Evolutionary conservation across 2,113 vertebrate genomes (phyloP), one percentile per base, ranked within the genome.

Genomic region (Catharus bicknelli): DNA sequence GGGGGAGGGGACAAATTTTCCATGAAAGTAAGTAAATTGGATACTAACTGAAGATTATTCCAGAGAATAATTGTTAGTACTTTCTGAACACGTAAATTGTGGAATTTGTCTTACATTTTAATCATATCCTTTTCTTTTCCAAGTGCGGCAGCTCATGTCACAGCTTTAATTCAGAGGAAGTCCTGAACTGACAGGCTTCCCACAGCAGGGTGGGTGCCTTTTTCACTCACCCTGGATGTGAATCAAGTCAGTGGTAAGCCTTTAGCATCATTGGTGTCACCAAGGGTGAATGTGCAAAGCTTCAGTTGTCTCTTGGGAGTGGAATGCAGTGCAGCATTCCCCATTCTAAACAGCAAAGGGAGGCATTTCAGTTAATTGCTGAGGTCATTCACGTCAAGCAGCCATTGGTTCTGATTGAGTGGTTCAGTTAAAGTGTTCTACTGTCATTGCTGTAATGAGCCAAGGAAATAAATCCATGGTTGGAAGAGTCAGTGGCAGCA

Each of bases 1-100:
- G 13, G 16, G 57, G 17, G 16, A 4, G 2, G 6, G 9, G 17
- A 11, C 14, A 81, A 77, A 77, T 45, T 50, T 75, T 53, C 48
- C 51, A 17, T 0, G 2, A 45, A 64, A 51, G 32, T 62, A 70
- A 79, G 9, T 36, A 80, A 80, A 76, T 10, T 0, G 0, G 43
- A 55, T 23, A 79, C 5, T 20, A 77, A 69, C 8, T 62, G 66
- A 63, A 53, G 23, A 9, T 62, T 62, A 47, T 58, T 57, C 66
- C 48, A 50, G 32, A 82, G 29, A 92, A 58, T 30, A 82, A 43
- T 5, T 51, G 15, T 34, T 27, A 34, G 9, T 55, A 54, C 42
- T 70, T 70, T 78, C 51, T 32, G 38, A 82, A 84, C 16, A 58
- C 12, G 53, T 22, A 74, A 73, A 51, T 7, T 2, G 0, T 55